Percentiles rank a stretch among this genome's conserved stretches.
Conservation (phyloP, 1,140 invertebrate genomes). For the Danaus melanippus region DNA sequence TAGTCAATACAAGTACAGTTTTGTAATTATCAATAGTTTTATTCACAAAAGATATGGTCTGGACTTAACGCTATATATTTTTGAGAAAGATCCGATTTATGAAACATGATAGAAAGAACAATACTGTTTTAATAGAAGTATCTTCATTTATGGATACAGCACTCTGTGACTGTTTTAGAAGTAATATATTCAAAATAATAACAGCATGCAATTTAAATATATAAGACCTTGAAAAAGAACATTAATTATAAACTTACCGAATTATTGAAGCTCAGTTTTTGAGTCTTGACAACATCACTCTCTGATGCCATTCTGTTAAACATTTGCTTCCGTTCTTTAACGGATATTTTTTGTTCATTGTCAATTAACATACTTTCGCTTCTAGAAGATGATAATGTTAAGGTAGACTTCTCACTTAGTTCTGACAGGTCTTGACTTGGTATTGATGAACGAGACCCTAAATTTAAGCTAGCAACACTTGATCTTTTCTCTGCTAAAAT, state of each 20-base stretch:
- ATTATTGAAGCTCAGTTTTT: slow-evolving; percentile 41
- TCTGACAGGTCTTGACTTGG: slow-evolving; percentile 30
- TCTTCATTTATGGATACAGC: too few species aligned
- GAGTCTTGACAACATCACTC: slow-evolving; percentile 74
- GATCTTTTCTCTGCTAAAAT: slow-evolving; percentile 33
- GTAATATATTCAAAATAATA: too few species aligned
- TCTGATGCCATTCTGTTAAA: slow-evolving; percentile 92
- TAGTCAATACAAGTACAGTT: too few species aligned
- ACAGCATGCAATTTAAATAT: neutral
- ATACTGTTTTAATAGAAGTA: too few species aligned
- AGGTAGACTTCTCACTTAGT: slow-evolving; percentile 9
- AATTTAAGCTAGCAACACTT: slow-evolving; percentile 22
- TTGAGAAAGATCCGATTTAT: too few species aligned
- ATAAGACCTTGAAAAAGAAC: neutral
- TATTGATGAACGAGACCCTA: slow-evolving; percentile 28
- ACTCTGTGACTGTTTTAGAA: too few species aligned
- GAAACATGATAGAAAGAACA: too few species aligned
- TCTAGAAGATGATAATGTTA: slow-evolving; percentile 34
- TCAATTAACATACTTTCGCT: slow-evolving; percentile 57
- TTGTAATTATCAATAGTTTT: too few species aligned
- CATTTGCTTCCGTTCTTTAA: slow-evolving; percentile 92
- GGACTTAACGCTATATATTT: too few species aligned
- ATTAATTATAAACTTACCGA: slow-evolving; percentile 37
- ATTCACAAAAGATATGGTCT: too few species aligned
- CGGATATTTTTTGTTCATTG: slow-evolving; percentile 80